These are phyloP conservation scores for Clinocottus analis DNA, from an alignment of 2,113 vertebrate species.

Conservation along the genomic window DNA sequence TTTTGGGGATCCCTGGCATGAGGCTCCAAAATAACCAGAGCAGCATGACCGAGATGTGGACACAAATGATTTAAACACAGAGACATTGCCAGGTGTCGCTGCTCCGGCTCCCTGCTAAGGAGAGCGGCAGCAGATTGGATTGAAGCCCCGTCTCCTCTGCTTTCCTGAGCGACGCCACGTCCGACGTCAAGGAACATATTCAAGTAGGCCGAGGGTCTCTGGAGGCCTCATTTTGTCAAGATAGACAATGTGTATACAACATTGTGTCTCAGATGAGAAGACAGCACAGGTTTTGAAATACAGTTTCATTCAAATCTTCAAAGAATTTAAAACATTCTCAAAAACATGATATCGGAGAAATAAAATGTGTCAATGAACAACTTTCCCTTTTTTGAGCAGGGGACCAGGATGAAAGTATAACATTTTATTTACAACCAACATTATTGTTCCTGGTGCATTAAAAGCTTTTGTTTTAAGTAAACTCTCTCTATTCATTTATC, in stretches of 20 bases:
- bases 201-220: background rate
- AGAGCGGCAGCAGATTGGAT: constrained; percentile 3
- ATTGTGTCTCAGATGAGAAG: background rate
- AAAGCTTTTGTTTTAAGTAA: background rate
- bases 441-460: background rate
- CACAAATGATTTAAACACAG: constrained; percentile 21
- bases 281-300: background rate
- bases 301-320: background rate
- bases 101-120: constrained; percentile 5
- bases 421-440: background rate
- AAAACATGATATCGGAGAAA: background rate
- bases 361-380: background rate
- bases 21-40: constrained; percentile 31
- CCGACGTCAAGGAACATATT: background rate
- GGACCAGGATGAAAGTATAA: background rate
- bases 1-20: constrained; percentile 18
- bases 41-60: constrained; percentile 2
- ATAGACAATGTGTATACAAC: background rate
- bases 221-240: background rate
- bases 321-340: background rate
- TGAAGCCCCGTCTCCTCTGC: constrained; percentile 21
- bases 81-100: constrained; percentile 12
- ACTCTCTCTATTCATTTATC: background rate
- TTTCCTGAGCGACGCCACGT: constrained; percentile 13
- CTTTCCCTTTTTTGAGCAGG: background rate